These are phyloP conservation scores for Gastrophysa polygoni DNA, from an alignment of 2,888 invertebrate genomes.

Conservation along the genomic window DNA sequence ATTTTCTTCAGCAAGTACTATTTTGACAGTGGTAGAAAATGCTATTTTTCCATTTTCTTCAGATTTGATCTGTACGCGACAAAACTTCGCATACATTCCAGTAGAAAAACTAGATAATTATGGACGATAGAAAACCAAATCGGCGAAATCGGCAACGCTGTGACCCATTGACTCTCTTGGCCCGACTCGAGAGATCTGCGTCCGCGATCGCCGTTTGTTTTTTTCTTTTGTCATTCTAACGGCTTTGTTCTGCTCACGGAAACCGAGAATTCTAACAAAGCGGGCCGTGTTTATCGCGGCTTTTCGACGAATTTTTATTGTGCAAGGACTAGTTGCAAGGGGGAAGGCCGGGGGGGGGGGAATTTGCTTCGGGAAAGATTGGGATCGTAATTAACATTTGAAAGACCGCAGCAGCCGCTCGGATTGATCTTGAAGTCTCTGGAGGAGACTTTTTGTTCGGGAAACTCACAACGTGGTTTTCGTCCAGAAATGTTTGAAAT, in stretches of 20 bases:
- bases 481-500: no score
- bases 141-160: background rate
- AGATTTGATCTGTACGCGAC: no score
- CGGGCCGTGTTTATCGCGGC: slow-evolving; percentile 22
- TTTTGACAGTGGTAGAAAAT: no score
- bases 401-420: background rate
- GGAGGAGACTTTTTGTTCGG: no score
- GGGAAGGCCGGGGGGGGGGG: background rate
- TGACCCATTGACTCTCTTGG: slow-evolving; percentile 32
- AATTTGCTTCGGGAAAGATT: background rate
- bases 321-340: background rate
- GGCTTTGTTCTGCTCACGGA: slow-evolving; percentile 12
- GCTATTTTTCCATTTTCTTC: no score
- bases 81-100: no score
- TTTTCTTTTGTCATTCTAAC: slow-evolving; percentile 17
- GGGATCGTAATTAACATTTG: background rate
- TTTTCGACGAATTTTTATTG: slow-evolving; percentile 23
- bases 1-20: no score
- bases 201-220: slow-evolving; percentile 17
- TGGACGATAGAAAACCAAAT: no score
- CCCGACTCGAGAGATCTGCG: slow-evolving; percentile 23
- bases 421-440: no score
- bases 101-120: no score
- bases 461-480: no score
- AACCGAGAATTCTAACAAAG: slow-evolving; percentile 16